phyloP scores from a whole-genome alignment of 1,140 invertebrate genomes.

The Ylistrum balloti region DNA sequence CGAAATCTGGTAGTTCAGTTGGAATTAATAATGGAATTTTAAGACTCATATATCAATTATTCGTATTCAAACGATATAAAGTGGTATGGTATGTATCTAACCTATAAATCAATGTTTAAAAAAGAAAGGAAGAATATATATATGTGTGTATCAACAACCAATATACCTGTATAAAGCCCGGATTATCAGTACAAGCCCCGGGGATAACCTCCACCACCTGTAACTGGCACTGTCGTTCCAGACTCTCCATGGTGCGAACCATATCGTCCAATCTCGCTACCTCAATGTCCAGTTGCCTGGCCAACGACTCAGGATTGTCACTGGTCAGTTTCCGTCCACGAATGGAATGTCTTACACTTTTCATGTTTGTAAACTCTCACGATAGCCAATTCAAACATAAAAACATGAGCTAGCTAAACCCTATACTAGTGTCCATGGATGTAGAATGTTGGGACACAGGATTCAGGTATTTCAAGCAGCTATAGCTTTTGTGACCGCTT shows the following conservation, averaged over 20 bases:
- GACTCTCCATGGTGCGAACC: neutral
- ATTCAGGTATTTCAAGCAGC: neutral
- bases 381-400: neutral
- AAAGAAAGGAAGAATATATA: no score
- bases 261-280: slow-evolving; percentile 5
- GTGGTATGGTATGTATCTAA: no score
- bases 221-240: neutral
- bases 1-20: no score
- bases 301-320: slow-evolving; percentile 32
- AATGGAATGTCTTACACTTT: neutral
- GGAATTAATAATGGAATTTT: no score
- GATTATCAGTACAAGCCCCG: neutral
- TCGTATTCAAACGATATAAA: no score
- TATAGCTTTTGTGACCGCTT: neutral
- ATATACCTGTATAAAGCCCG: neutral
- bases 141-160: no score
- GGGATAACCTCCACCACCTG: neutral
- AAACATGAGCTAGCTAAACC: neutral
- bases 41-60: no score
- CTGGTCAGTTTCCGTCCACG: neutral
- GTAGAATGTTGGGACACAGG: neutral
- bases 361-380: neutral
- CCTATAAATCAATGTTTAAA: no score
- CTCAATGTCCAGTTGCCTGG: slow-evolving; percentile 24
- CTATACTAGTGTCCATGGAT: neutral